Percentiles rank a stretch among this genome's conserved stretches.
Evolutionary conservation across 2,888 invertebrate genomes (phyloP).

Genomic region (Ariolimax columbianus): DNA sequence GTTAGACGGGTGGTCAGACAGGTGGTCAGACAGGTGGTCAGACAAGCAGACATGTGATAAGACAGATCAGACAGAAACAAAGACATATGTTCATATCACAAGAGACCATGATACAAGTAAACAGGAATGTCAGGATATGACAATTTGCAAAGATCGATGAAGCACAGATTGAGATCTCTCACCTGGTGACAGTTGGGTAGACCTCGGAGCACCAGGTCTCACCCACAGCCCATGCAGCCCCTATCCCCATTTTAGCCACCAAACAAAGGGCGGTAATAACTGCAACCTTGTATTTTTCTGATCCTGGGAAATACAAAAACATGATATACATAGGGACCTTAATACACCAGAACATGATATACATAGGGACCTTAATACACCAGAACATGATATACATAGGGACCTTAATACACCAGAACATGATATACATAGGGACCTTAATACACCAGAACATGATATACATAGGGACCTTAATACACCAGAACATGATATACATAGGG

Average conservation of each 20-base stretch:
- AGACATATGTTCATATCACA: not conserved
- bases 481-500: too few relatives aligned
- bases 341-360: too few relatives aligned
- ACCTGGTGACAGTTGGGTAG: conserved; percentile 70
- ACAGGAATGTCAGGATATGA: too few relatives aligned
- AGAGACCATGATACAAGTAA: too few relatives aligned
- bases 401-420: too few relatives aligned
- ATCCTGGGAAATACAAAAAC: not conserved
- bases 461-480: too few relatives aligned
- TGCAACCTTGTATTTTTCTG: not conserved
- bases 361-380: too few relatives aligned
- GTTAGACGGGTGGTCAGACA: not conserved
- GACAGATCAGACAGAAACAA: not conserved
- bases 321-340: too few relatives aligned
- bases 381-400: too few relatives aligned
- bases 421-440: too few relatives aligned
- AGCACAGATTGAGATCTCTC: not conserved
- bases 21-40: not conserved
- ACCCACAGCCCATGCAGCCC: conserved; percentile 65
- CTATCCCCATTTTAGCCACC: conserved; percentile 62
- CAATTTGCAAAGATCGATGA: too few relatives aligned
- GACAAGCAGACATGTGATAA: not conserved
- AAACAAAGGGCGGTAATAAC: conserved; percentile 59
- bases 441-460: too few relatives aligned
- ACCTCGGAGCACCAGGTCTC: conserved; percentile 66